These are phyloP conservation scores for Myathropa florea DNA, from an alignment of 2,888 invertebrate genomes.

Conservation along the genomic window DNA sequence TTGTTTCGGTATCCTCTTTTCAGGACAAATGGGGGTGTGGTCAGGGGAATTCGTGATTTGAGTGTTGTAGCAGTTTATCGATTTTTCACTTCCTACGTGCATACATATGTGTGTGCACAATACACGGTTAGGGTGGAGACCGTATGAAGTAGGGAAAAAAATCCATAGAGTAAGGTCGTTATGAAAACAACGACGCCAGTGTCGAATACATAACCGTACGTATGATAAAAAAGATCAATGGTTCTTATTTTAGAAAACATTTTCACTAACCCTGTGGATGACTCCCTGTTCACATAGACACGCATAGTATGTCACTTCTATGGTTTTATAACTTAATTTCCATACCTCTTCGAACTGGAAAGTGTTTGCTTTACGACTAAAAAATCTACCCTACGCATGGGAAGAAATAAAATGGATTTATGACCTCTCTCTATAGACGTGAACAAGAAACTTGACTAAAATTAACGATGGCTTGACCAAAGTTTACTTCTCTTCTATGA, in stretches of 20 bases:
- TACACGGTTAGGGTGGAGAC: not conserved
- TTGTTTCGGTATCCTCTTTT: constrained; percentile 1
- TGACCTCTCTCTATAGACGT: not conserved
- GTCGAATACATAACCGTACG: not conserved
- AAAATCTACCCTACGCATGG: not conserved
- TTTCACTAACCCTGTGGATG: not conserved
- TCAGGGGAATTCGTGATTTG: constrained; percentile 4
- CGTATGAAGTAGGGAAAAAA: not conserved
- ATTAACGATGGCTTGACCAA: not conserved
- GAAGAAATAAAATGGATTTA: not conserved
- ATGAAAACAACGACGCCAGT: not conserved
- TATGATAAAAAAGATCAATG: not conserved
- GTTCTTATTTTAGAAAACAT: not conserved
- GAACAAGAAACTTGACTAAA: not conserved
- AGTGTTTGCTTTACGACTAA: not conserved
- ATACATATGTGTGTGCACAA: not conserved
- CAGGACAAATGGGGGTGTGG: constrained; percentile 33
- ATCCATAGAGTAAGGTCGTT: not conserved
- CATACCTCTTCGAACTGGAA: not conserved
- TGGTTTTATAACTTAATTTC: not conserved
- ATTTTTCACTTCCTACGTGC: constrained; percentile 24
- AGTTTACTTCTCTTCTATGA: not conserved
- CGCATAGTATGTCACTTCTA: not conserved
- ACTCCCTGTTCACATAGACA: not conserved
- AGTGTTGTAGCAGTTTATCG: constrained; percentile 20